Percentiles rank a stretch among this genome's conserved stretches.
phyloP scores from a whole-genome alignment of 2,797 vertebrate species.

The Cirrhinus molitorella region DNA sequence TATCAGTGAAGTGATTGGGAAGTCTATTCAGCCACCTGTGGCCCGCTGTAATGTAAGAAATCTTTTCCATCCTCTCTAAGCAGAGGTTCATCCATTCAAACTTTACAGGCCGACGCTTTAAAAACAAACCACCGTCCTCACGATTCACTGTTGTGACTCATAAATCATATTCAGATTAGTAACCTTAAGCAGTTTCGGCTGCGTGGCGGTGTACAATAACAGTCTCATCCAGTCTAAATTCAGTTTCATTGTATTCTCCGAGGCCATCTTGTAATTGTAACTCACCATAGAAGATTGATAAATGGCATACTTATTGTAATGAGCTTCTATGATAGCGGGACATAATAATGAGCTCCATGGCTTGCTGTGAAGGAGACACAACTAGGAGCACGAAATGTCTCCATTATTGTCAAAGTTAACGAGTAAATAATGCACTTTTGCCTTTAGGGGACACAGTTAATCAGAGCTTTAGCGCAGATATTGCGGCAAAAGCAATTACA shows the following conservation, averaged over 20 bases:
- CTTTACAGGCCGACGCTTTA: background rate
- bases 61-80: background rate
- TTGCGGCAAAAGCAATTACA: constrained; percentile 24
- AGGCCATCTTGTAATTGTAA: constrained; percentile 34
- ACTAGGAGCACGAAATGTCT: constrained; percentile 53
- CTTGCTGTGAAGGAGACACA: constrained; percentile 45
- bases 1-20: constrained; percentile 76
- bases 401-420: constrained; percentile 67
- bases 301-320: constrained; percentile 55
- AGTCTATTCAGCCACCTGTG: constrained; percentile 77
- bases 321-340: constrained; percentile 51
- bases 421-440: constrained; percentile 67
- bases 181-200: constrained; percentile 1
- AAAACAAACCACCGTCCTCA: constrained; percentile 1
- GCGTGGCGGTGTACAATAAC: constrained; percentile 19
- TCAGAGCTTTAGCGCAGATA: constrained; percentile 60
- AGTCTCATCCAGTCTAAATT: constrained; percentile 21
- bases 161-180: constrained; percentile 40
- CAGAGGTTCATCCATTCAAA: background rate
- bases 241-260: constrained; percentile 32
- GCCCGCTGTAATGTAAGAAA: constrained; percentile 63
- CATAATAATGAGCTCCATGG: constrained; percentile 67
- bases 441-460: constrained; percentile 66
- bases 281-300: constrained; percentile 52
- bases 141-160: constrained; percentile 10